Evolutionary conservation across 2,888 invertebrate genomes (phyloP), one percentile per base, ranked within the genome.

Genomic region (Plebejus argus): DNA sequence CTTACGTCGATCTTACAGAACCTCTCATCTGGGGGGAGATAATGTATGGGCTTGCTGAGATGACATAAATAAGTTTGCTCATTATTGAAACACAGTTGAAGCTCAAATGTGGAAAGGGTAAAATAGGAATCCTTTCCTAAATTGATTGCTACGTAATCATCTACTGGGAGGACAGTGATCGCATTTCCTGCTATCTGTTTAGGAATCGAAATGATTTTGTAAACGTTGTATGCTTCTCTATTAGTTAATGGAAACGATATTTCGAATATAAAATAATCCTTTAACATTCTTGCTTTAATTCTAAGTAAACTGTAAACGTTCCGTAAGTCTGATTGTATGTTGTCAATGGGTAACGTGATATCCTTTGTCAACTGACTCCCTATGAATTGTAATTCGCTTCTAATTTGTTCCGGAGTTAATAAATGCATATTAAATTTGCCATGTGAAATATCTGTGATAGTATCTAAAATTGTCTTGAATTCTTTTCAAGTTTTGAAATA

Each of bases 161-260:
- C 45, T 45, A 45, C 45, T 45, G 45, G 45, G 45, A 45, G 45
- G 45, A 45, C 6, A 6, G 45, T 45, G 6, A 28, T 28, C 56
- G 56, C 56, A 56, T 56, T 56, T 56, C 56, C 56, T 56, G 56
- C 56, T 56, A 56, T 56, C n/a, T 56, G 58, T 8, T 61, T 61
- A 23, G 58, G 58, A 61, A 61, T 61, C 58, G 58, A 61, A 61
- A 61, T 61, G 6, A 61, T 61, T 61, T 61, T 61, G 58, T 56
- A 61, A 23, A 23, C 58, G 10, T 20, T 61, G 56, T 56, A 56
- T 56, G 56, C n/a, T 56, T 56, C 56, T 56, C 56, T 56, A n/a
- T 56, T 56, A 56, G 56, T 56, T n/a, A 56, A 56, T 56, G 56
- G 18, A 56, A 56, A 56, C 56, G 56, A 18, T 56, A 56, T 56